A percentile compares a stretch with the other conserved stretches of the same genome.
phyloP scores from a whole-genome alignment of 2,888 invertebrate genomes.

The Homarus gammarus region DNA sequence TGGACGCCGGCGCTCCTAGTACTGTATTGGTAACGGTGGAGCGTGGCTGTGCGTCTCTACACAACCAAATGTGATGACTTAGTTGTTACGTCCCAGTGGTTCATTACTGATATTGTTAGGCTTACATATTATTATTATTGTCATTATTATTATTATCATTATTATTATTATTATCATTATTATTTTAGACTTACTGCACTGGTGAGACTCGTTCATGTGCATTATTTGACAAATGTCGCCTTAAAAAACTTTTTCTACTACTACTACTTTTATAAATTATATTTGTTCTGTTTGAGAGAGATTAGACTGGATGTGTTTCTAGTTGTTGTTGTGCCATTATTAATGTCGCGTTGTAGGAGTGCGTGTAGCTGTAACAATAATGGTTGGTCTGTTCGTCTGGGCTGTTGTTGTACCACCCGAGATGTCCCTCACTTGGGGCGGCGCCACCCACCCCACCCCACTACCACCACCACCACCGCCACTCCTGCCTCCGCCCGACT shows the following conservation, averaged over 20 bases:
- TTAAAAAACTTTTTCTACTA: neutral
- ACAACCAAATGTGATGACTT: slow-evolving; percentile 42
- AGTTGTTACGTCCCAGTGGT: slow-evolving; percentile 39
- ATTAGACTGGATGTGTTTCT: neutral
- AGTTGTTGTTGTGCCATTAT: slow-evolving; percentile 9
- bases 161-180: neutral
- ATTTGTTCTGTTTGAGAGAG: neutral
- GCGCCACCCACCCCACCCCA: no score
- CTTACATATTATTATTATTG: slow-evolving; percentile 28
- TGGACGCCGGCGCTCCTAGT: neutral
- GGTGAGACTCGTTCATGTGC: neutral
- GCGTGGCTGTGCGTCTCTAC: neutral
- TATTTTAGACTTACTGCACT: neutral
- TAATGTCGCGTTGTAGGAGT: neutral
- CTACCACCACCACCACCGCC: no score
- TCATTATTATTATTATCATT: slow-evolving; percentile 11
- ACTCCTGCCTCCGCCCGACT: no score
- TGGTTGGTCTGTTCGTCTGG: neutral
- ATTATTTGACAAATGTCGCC: neutral
- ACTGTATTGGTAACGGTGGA: neutral
- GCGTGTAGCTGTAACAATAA: slow-evolving; percentile 1
- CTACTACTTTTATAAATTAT: neutral
- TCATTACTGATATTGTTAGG: slow-evolving; percentile 34
- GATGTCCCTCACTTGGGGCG: neutral
- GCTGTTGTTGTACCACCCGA: slow-evolving; percentile 11